These are phyloP conservation scores for Neodiprion lecontei DNA, from an alignment of 1,140 invertebrate species.

Conservation along the genomic window DNA sequence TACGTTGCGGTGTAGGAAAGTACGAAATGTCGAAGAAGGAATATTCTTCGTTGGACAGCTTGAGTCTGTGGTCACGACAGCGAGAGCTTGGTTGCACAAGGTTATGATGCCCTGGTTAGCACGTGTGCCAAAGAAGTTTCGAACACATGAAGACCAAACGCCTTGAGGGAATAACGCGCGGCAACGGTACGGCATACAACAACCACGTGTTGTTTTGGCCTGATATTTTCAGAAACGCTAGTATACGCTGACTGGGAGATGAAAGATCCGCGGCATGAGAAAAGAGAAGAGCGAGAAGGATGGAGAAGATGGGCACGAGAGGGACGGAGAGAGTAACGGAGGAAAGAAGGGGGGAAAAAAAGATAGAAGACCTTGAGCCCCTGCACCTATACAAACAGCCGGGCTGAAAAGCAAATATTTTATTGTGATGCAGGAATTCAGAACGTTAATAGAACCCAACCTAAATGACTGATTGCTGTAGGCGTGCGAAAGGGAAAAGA, in stretches of 20 bases:
- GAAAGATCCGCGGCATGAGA: constrained; percentile 40
- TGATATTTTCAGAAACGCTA: constrained; percentile 47
- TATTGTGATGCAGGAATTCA: constrained; percentile 57
- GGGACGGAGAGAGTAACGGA: constrained; percentile 18
- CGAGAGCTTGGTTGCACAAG: too few species aligned
- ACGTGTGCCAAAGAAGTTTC: not conserved
- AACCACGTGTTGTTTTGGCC: constrained; percentile 49
- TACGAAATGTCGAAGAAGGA: too few species aligned
- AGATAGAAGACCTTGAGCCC: constrained; percentile 44
- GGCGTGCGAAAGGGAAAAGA: not conserved
- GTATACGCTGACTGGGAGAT: constrained; percentile 38
- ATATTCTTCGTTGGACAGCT: too few species aligned
- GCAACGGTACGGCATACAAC: not conserved
- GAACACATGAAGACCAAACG: not conserved
- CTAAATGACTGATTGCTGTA: constrained; percentile 3
- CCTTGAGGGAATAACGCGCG: constrained; percentile 1
- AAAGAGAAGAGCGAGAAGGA: constrained; percentile 26
- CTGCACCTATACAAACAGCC: constrained; percentile 54
- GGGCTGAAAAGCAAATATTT: constrained; percentile 53
- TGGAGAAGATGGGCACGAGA: constrained; percentile 16
- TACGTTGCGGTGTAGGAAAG: too few species aligned
- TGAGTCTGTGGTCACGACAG: too few species aligned
- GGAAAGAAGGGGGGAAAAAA: constrained; percentile 38
- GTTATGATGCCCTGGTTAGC: not conserved
- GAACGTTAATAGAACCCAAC: constrained; percentile 32